Base-by-base conservation (phyloP, 2,888 invertebrate species). In the Caenorhabditis doughertyi region DNA sequence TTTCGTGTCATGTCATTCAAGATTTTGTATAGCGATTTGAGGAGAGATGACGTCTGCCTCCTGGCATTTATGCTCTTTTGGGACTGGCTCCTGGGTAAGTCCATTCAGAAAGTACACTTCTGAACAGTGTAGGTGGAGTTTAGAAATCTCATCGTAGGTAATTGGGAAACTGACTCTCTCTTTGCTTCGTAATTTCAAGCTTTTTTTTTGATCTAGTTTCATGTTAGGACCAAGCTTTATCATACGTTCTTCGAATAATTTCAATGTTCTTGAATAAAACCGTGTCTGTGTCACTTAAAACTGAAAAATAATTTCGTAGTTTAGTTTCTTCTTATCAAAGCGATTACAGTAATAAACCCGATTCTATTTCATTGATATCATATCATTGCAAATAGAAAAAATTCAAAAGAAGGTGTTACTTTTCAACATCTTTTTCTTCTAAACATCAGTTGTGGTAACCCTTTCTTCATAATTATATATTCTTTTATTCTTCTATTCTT, bases 1-100 rank as follows among this genome's bases (percentile, higher is more conserved):
- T 23, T 27, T 25, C 32, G 32, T 29, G 27, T 39, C 68, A 53
- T 55, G 68, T 67, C 64, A 47, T 49, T 65, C 55, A 68, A 70
- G 70, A 70, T 70, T 44, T 44, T 29, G 18, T 11, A 44, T 29
- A 56, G 56, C 70, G 70, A 71, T 71, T 58, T 58, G 58, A 60
- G 32, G 11, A 35, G 25, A 39, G 55, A 27, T 42, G 55, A 55
- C 55, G 56, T 29, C 56, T 32, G 11, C 44, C 18, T 56, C 42
- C 42, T 27, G 42, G 25, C 67, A 25, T 55, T 39, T 53, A 13
- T 42, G 58, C 42, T 42, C 27, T 25, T 5, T 44, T 42, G 4
- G 7, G 11, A 39, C 3, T 18, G 16, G 23, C 39, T 32, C n/a
- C 9, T 16, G 39, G 44, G 25, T 60, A 60, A 42, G 60, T 60